Evolutionary conservation across 2,888 invertebrate genomes (phyloP).

Genomic region (Dendrolimus pini): DNA sequence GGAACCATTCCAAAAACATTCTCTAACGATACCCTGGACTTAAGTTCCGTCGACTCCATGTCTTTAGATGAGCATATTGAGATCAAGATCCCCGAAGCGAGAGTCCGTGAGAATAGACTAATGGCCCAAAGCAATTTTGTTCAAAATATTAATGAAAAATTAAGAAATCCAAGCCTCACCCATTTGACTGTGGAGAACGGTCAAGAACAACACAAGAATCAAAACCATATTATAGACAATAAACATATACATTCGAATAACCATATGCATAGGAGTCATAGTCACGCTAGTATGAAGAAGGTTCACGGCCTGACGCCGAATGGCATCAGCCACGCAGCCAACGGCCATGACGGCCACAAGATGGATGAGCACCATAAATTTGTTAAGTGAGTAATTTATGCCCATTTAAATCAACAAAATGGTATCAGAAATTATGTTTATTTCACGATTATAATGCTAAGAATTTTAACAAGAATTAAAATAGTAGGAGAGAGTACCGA

Average conservation of each 20-base stretch:
- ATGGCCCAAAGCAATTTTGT: constrained; percentile 69
- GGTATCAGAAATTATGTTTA: not conserved
- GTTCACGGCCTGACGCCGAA: constrained; percentile 52
- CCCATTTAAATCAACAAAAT: not conserved
- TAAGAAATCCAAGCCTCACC: constrained; percentile 48
- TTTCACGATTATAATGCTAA: too few relatives aligned
- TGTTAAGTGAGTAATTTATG: constrained; percentile 45
- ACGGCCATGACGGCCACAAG: constrained; percentile 52
- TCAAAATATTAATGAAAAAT: constrained; percentile 62
- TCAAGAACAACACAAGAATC: constrained; percentile 34
- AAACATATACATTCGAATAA: constrained; percentile 27
- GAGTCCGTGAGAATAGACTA: constrained; percentile 64
- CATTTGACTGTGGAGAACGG: constrained; percentile 60
- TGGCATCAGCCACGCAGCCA: constrained; percentile 48
- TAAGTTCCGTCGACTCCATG: constrained; percentile 79
- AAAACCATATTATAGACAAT: constrained; percentile 17
- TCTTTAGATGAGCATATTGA: constrained; percentile 78
- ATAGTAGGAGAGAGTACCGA: too few relatives aligned
- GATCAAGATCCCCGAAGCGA: constrained; percentile 73
- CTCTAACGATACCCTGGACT: constrained; percentile 78
- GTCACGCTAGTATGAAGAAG: constrained; percentile 64
- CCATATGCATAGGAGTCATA: constrained; percentile 62
- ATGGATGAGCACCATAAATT: constrained; percentile 46
- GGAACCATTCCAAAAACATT: constrained; percentile 70
- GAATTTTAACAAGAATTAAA: too few relatives aligned